Conservation (phyloP, 2,888 invertebrate species). For the Amblyjoppa proteus region DNA sequence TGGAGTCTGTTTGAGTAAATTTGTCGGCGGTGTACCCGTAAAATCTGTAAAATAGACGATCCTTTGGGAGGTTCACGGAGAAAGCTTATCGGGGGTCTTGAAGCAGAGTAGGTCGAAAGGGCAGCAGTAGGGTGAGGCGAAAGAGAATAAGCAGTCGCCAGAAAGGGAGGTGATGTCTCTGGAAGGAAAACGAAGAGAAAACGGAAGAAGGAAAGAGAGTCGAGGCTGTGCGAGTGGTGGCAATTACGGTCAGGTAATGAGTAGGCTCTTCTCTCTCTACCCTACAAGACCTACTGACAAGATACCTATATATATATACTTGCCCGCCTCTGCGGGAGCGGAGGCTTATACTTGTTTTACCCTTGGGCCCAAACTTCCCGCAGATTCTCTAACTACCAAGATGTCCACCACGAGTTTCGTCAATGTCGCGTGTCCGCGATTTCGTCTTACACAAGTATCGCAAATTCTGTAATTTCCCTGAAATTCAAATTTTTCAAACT, state of each 20-base stretch:
- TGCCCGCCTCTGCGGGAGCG: not conserved
- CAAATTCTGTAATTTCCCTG: not conserved
- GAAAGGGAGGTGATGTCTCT: conserved; percentile 41
- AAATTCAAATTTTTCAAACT: not conserved
- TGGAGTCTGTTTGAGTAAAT: conserved; percentile 6
- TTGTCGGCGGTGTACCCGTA: not conserved
- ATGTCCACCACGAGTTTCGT: not conserved
- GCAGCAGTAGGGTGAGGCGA: conserved; percentile 27
- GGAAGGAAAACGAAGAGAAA: conserved; percentile 43
- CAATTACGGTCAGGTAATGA: conserved; percentile 69
- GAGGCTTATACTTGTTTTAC: not conserved
- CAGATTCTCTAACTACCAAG: not conserved
- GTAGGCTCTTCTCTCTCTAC: conserved; percentile 55
- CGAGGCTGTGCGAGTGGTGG: conserved; percentile 65
- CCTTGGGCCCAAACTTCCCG: not conserved
- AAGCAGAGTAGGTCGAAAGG: conserved; percentile 56
- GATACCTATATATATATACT: conserved; percentile 31
- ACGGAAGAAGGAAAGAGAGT: conserved; percentile 62
- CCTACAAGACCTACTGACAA: conserved; percentile 30
- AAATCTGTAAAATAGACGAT: conserved; percentile 18
- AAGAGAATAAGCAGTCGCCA: conserved; percentile 46
- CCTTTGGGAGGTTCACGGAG: conserved; percentile 10
- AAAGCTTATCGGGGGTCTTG: conserved; percentile 37
- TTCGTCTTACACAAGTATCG: not conserved
- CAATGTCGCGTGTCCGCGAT: conserved; percentile 4